Conservation (phyloP, 2,113 vertebrate species). For the Austrofundulus limnaeus region DNA sequence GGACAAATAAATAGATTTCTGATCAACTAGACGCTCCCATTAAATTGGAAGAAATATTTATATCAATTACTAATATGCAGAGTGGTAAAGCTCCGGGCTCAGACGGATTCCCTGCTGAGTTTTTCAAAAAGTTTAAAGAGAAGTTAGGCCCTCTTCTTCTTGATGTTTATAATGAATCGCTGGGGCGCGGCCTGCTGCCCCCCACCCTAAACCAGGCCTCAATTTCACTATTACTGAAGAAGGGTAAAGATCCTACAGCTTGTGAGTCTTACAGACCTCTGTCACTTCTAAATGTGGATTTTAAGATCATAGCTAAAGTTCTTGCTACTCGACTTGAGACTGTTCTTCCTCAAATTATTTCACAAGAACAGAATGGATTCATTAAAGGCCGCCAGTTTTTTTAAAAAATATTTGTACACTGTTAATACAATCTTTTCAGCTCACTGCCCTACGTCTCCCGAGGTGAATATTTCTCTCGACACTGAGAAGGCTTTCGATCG, state of each 20-base stretch:
- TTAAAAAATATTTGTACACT: neutral
- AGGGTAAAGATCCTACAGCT: neutral
- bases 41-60: neutral
- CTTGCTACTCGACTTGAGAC: neutral
- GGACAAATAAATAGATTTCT: neutral
- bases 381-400: neutral
- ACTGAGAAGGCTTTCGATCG: neutral
- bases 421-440: neutral
- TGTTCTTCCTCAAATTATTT: neutral
- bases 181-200: neutral
- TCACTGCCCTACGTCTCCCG: neutral
- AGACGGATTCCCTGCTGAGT: neutral
- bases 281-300: neutral
- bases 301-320: neutral
- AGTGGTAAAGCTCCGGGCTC: neutral
- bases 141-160: neutral
- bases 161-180: neutral
- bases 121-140: constrained; percentile 4
- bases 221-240: neutral
- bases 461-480: neutral
- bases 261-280: neutral
- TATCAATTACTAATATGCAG: neutral
- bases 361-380: neutral
- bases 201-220: neutral
- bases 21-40: constrained; percentile 1